phyloP scores from a whole-genome alignment of 2,113 vertebrate genomes.

The Prinia subflava region DNA sequence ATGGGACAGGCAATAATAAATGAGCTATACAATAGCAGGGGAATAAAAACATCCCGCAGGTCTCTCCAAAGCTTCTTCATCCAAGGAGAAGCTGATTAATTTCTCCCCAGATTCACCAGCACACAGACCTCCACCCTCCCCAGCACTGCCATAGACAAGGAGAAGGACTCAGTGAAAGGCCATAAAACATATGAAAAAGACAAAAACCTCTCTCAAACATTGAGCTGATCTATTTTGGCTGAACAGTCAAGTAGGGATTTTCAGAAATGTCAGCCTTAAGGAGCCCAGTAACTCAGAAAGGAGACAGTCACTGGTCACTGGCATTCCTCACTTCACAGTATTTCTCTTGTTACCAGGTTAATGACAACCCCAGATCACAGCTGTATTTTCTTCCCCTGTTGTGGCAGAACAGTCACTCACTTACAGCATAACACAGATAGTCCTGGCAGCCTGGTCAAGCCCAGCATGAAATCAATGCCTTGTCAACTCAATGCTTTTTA shows the following conservation, averaged over 20 bases:
- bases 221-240: neutral
- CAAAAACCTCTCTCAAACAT: neutral
- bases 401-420: neutral
- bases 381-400: neutral
- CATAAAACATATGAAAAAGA: neutral
- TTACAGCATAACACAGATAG: neutral
- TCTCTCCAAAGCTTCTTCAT: neutral
- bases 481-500: neutral
- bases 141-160: neutral
- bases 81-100: neutral
- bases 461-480: neutral
- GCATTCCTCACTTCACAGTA: neutral
- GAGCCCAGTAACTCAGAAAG: neutral
- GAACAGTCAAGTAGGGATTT: neutral
- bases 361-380: neutral
- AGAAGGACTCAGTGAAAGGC: neutral
- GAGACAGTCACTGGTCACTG: neutral
- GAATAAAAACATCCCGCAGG: neutral
- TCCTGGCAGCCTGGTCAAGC: neutral
- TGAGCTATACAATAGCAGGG: neutral
- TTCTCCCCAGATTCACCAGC: neutral
- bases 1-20: conserved; percentile 1
- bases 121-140: neutral
- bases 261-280: neutral
- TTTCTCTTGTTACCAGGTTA: neutral